Evolutionary conservation across 2,888 invertebrate species (phyloP), one percentile per base, ranked within the genome.

Genomic region (Petrolisthes cinctipes): DNA sequence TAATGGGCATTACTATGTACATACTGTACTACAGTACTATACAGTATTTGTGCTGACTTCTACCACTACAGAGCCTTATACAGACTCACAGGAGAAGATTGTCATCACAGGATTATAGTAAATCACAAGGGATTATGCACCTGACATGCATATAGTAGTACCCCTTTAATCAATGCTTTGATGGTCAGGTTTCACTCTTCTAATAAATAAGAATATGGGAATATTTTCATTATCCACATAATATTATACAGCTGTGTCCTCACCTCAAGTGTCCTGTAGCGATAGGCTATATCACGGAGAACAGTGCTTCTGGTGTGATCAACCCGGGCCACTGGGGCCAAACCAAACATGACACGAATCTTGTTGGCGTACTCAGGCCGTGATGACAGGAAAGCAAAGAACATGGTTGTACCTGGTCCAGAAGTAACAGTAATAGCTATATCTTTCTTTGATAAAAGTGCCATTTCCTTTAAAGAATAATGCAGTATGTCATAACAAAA

Each of bases 381-480:
- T 0, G 61, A 37, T n/a, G 87, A 81, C 86, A 89, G 86, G 68
- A 80, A 61, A 5, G 85, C 88, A 68, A 85, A 91, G 73, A 90
- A 91, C 68, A 90, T 86, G 51, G 90, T 90, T 17, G 91, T 91
- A 7, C 90, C 91, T 91, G 86, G 14, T 20, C n/a, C 23, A n/a
- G 56, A 54, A 71, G 61, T 75, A 37, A 6, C 17, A 54, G 9
- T 76, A 57, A 54, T 56, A 51, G 51, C 20, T 37, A 17, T 37
- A 57, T 53, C 51, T 14, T 61, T n/a, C 37, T 6, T 23, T 14
- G 11, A 54, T 56, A 56, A 4, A 14, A 78, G 37, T 53, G n/a
- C n/a, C 9, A 78, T 37, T 37, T 37, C 11, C 37, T 78, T 11
- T 37, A 53, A 78, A 37, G 11, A 23, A 78, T n/a, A 23, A 78